These are phyloP conservation scores for Lasioglossum villosulum DNA, from an alignment of 2,888 invertebrate species.

Conservation along the genomic window DNA sequence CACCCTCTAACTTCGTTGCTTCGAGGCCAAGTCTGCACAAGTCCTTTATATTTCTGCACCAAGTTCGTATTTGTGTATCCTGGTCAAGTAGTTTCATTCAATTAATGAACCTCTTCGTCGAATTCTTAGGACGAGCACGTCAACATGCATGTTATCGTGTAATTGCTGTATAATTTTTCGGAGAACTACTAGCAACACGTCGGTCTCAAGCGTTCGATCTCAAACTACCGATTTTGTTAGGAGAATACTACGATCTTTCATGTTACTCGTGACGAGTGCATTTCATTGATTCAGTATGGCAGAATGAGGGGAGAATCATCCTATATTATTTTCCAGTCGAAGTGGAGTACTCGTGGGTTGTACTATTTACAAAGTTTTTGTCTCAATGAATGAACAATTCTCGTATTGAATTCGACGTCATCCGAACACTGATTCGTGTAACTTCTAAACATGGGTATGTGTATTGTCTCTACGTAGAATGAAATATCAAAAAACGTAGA, in stretches of 20 bases:
- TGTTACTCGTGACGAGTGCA: background rate
- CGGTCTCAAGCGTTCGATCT: background rate
- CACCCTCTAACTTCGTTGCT: background rate
- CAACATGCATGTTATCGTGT: background rate
- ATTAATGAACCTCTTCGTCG: background rate
- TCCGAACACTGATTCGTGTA: too few relatives aligned
- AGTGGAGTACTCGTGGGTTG: background rate
- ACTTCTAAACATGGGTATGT: too few relatives aligned
- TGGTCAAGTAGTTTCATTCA: background rate
- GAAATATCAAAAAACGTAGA: too few relatives aligned
- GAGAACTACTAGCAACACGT: background rate
- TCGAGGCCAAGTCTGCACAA: constrained; percentile 2
- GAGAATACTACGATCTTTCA: too few relatives aligned
- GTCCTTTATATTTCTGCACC: background rate
- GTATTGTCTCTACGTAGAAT: too few relatives aligned
- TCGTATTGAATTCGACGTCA: too few relatives aligned
- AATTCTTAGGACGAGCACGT: background rate
- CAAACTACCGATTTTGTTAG: background rate
- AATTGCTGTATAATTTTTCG: background rate
- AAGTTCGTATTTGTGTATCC: background rate
- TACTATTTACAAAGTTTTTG: background rate
- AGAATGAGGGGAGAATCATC: background rate
- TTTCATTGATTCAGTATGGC: background rate
- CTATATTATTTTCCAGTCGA: background rate
- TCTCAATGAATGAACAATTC: background rate